Percentiles rank a stretch among this genome's conserved stretches.
phyloP scores from a whole-genome alignment of 1,140 invertebrate genomes.

The Meloidogyne hapla region DNA sequence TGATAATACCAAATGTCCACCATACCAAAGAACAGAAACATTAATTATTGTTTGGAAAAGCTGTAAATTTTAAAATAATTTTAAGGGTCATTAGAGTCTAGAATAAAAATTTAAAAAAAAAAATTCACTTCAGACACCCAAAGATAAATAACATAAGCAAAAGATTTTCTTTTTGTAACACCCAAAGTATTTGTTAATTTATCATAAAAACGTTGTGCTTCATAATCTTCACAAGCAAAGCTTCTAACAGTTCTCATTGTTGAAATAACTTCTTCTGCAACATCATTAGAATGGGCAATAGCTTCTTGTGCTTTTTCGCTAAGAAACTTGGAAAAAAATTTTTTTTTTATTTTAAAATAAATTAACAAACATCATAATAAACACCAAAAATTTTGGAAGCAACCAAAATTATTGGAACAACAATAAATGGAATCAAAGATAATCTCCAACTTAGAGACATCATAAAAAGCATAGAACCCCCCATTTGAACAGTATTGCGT shows the following conservation, averaged over 20 bases:
- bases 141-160: slow-evolving; percentile 21
- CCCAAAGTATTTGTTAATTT: slow-evolving; percentile 36
- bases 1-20: slow-evolving; percentile 58
- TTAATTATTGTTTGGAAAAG: slow-evolving; percentile 56
- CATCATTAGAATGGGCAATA: slow-evolving; percentile 63
- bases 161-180: slow-evolving; percentile 25
- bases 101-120: background rate
- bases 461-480: slow-evolving; percentile 65
- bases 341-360: too few species aligned
- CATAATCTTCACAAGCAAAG: slow-evolving; percentile 46
- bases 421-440: slow-evolving; percentile 65
- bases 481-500: slow-evolving; percentile 57
- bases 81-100: slow-evolving; percentile 19
- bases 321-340: slow-evolving; percentile 33
- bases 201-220: slow-evolving; percentile 43
- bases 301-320: slow-evolving; percentile 58
- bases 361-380: slow-evolving; percentile 54
- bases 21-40: slow-evolving; percentile 58
- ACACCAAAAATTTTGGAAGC: slow-evolving; percentile 65
- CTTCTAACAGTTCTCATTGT: slow-evolving; percentile 35
- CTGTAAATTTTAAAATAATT: slow-evolving; percentile 9
- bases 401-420: slow-evolving; percentile 63
- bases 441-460: slow-evolving; percentile 65
- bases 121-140: background rate
- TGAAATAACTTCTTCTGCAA: slow-evolving; percentile 59